Evolutionary conservation across 2,888 invertebrate species (phyloP), one percentile per base, ranked within the genome.

Genomic region (Thereva unica): DNA sequence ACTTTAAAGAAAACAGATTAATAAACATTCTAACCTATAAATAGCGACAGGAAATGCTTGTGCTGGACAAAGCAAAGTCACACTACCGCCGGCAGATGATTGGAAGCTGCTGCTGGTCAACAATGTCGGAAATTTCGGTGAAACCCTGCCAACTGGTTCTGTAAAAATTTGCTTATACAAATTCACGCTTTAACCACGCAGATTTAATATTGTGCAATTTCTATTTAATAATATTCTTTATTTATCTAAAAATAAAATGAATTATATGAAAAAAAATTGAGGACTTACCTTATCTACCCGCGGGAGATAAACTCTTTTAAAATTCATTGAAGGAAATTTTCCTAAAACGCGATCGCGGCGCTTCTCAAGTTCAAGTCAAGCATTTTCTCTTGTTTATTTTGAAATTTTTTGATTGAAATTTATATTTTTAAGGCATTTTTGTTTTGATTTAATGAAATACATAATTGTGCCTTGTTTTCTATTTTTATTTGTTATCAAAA

Each of bases 121-220:
- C 72, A 84, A 83, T 74, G 84, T 85, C 79, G 85, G 83, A 76
- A 88, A 86, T 83, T 88, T 89, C 71, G 90, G 90, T 72, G 86
- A 85, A 69, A 89, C 88, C 78, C 88, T 89, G 82, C 89, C 89
- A 82, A 91, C 86, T 73, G 92, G 91, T 84, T 91, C 78, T 80
- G 79, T 71, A 76, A 76, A 72, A 71, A 23, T 68, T 70, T 61
- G 54, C 49, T 50, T 42, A 34, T 41, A 59, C 42, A 37, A 8
- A 7, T 50, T 45, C 45, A 52, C 50, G 61, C 5, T 40, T 47
- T 7, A 53, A 6, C 9, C 8, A 37, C 41, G 38, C n/a, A 53
- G 41, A 34, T 35, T 7, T 64, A 64, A 35, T 45, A n/a, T 55
- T 45, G 8, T 45, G 59, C 8, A 50, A 61, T 38, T 55, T 38